Evolutionary conservation across 2,113 vertebrate genomes (phyloP).

Genomic region (Argyrosomus japonicus): DNA sequence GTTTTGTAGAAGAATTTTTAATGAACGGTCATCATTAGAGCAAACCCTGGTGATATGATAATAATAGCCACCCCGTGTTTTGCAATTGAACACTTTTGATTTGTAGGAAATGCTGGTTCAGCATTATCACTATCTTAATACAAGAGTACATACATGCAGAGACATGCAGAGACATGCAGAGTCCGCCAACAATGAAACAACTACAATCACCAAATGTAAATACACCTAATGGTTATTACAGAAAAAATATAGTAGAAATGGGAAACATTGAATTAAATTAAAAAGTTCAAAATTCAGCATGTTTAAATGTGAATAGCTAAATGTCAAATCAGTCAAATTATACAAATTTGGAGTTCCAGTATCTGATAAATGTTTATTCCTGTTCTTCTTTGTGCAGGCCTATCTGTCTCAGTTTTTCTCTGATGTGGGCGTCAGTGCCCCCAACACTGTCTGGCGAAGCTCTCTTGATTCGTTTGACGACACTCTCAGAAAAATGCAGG

Average conservation of each 20-base stretch:
- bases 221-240: not conserved
- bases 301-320: not conserved
- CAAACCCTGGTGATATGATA: not conserved
- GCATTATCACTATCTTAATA: not conserved
- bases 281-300: not conserved
- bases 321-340: not conserved
- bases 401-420: constrained; percentile 65
- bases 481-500: constrained; percentile 85
- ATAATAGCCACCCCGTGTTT: too few relatives aligned
- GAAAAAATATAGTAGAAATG: not conserved
- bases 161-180: not conserved
- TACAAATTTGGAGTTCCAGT: not conserved
- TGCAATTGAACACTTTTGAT: not conserved
- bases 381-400: constrained; percentile 31
- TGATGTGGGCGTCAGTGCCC: constrained; percentile 57
- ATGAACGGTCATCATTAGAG: not conserved
- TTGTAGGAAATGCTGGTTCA: not conserved
- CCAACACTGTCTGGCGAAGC: constrained; percentile 35
- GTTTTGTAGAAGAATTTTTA: not conserved
- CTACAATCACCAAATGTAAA: not conserved
- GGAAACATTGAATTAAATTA: not conserved
- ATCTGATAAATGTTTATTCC: not conserved
- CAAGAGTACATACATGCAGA: not conserved
- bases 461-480: constrained; percentile 55
- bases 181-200: not conserved